Conservation (phyloP, 2,113 vertebrate species). For the Psettodes erumei region DNA sequence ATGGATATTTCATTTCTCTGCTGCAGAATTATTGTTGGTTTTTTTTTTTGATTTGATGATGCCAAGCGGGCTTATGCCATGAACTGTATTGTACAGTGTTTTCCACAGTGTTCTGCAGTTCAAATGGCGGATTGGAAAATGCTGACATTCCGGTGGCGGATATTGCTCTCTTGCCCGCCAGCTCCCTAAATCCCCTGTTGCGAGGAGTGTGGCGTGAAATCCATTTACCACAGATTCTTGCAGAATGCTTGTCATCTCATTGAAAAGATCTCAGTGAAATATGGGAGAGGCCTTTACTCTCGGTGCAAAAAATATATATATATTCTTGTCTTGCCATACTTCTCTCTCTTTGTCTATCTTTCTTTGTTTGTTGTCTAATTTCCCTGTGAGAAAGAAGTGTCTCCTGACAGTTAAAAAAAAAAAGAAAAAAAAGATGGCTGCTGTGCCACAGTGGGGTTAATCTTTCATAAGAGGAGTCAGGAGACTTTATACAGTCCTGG, state of each 20-base stretch:
- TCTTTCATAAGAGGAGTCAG: constrained; percentile 35
- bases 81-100: constrained; percentile 49
- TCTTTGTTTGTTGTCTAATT: constrained; percentile 35
- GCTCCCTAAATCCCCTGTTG: constrained; percentile 73
- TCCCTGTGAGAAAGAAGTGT: constrained; percentile 8
- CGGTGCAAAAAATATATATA: constrained; percentile 28
- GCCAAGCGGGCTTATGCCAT: constrained; percentile 22
- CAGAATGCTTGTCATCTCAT: constrained; percentile 75
- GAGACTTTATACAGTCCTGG: constrained; percentile 18
- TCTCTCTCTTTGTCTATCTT: constrained; percentile 13
- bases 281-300: constrained; percentile 48
- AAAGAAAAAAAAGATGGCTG: constrained; percentile 60
- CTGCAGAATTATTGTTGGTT: not conserved
- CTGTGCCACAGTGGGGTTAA: constrained; percentile 39
- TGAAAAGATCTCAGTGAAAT: constrained; percentile 70
- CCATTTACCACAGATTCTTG: constrained; percentile 74
- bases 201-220: constrained; percentile 76
- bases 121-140: constrained; percentile 67
- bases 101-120: constrained; percentile 47
- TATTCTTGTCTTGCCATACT: constrained; percentile 14
- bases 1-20: constrained; percentile 13
- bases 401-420: constrained; percentile 6
- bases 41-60: constrained; percentile 1
- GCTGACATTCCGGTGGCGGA: constrained; percentile 74
- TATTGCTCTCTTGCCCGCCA: constrained; percentile 68